Percentiles rank a stretch among this genome's conserved stretches.
Conservation (phyloP, 2,888 invertebrate species). For the Machimus rusticus region DNA sequence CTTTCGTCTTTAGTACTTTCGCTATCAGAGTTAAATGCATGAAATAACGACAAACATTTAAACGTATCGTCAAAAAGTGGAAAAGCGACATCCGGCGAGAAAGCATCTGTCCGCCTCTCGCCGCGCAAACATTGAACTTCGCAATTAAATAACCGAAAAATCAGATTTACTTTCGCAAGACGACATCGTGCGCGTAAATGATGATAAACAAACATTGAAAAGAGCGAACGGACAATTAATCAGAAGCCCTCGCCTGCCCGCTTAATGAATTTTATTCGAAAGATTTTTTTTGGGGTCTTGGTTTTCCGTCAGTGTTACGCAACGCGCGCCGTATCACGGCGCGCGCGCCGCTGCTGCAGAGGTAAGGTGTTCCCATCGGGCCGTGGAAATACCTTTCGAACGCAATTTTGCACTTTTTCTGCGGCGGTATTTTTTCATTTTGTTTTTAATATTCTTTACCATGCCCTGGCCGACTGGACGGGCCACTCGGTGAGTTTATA, state of each 20-base stretch:
- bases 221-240: not conserved
- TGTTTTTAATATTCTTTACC: not conserved
- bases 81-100: not conserved
- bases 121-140: constrained; percentile 9
- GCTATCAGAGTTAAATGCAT: not conserved
- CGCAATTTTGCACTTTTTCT: not conserved
- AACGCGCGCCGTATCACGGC: not conserved
- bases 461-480: not conserved
- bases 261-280: not conserved
- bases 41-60: not conserved
- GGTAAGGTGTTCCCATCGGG: not conserved
- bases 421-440: not conserved
- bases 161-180: not conserved
- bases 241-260: not conserved
- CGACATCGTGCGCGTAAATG: not conserved
- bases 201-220: constrained; percentile 2
- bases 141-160: not conserved
- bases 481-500: not conserved
- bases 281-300: not conserved
- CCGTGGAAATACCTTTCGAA: not conserved
- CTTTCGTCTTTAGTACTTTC: not conserved
- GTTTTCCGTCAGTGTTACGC: not conserved
- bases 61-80: not conserved
- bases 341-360: not conserved
- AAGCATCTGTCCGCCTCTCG: not conserved